Evolutionary conservation across 1,140 invertebrate species (phyloP), one percentile per base, ranked within the genome.

Genomic region (Drosophila virilis): DNA sequence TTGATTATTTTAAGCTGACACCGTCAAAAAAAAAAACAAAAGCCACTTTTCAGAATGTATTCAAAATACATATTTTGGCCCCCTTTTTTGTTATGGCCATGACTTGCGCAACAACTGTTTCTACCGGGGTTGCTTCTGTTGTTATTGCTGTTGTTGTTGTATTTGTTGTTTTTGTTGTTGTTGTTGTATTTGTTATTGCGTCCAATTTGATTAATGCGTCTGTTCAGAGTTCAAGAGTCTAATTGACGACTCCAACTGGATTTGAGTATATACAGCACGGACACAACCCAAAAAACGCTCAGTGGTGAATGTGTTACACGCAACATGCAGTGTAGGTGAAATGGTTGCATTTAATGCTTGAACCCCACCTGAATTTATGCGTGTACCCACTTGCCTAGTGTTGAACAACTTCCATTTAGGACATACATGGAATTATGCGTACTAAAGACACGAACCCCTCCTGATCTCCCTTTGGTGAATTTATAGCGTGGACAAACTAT

Each of bases 21-120:
- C 50, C 35, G 33, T 38, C 7, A 50, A 22, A 33, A 38, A n/a
- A n/a, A 59, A 59, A 46, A 60, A 48, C 43, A 60, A 60, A 32
- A 9, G 32, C 7, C 6, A 13, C 43, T 60, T 32, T 12, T 32
- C 2, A 45, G 22, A 22, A 35, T 35, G 12, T 48, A 35, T 17
- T 37, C 22, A 60, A 46, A 35, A 48, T n/a, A 48, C 40, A 35
- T 15, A 43, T 58, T 35, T 35, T 33, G 37, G 10, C 13, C 33
- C 33, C 33, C 17, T 57, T 38, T 50, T 40, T 22, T 33, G 35
- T 54, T 50, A 10, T 35, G 12, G 6, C 37, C 38, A 48, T 73
- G 70, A 73, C 70, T 60, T 60, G 55, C 64, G 58, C 17, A 58
- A 45, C 13, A 48, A 48, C 32, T 45, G 37, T 38, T 9, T 48